Evolutionary conservation across 2,113 vertebrate genomes (phyloP), one percentile per base, ranked within the genome.

Genomic region (Centropristis striata): DNA sequence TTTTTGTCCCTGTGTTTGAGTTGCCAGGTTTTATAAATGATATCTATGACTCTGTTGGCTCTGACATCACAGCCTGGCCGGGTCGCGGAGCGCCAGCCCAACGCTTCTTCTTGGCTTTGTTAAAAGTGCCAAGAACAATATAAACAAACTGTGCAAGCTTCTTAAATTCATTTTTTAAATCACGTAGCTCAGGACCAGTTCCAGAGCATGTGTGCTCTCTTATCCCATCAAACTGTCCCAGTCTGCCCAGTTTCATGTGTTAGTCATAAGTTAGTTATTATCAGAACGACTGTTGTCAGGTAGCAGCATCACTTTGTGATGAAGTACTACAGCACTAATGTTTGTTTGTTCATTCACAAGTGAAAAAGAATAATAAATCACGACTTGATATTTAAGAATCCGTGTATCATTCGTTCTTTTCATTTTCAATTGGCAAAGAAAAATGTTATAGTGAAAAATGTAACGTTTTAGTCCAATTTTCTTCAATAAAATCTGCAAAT

Each of bases 31-130:
- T 81, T 82, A 86, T 59, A 74, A 70, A 83, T 41, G 37, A 71
- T 85, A 85, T 87, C 53, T 49, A 36, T 83, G 80, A 74, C 73
- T 16, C 49, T 71, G 54, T 51, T 89, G 87, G 81, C 77, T 72
- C 65, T 47, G 55, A 84, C 75, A 79, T 89, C 61, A 63, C 77
- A 82, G 75, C 69, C 68, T 82, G 84, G 76, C 87, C 63, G 27
- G 8, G 66, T 78, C 25, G 66, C 70, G 76, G 51, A 89, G 59
- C 5, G 66, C 32, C 75, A 60, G 42, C 51, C 67, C 59, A 37
- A 27, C 5, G 2, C 75, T 70, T 73, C 53, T 73, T 80, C 64
- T 77, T 2, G 42, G 37, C 55, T 76, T 69, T 50, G 59, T 81
- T 75, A 78, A 77, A 79, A 44, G 49, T 73, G 60, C 80, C 87